Percentiles rank a stretch among this genome's conserved stretches.
These are phyloP conservation scores for Pipa parva DNA, from an alignment of 2,113 vertebrate genomes.

Conservation along the genomic window DNA sequence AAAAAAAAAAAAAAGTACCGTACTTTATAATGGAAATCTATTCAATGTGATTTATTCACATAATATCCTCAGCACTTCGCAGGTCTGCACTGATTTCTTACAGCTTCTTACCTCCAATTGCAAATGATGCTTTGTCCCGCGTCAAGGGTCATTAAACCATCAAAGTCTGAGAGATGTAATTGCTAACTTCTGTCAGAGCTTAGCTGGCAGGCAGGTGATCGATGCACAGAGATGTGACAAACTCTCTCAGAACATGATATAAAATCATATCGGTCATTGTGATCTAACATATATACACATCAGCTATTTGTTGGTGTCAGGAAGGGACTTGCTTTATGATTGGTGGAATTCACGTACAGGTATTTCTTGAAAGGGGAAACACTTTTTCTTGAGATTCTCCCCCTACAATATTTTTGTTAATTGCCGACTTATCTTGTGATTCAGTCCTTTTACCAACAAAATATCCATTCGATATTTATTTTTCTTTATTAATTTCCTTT, in stretches of 20 bases:
- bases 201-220: constrained; percentile 3
- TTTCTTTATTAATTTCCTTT: no score
- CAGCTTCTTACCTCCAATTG: constrained; percentile 12
- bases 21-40: constrained; percentile 1
- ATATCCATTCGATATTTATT: no score
- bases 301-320: no score
- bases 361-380: no score
- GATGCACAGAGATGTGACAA: background rate
- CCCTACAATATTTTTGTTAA: no score
- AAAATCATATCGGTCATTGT: background rate
- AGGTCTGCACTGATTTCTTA: background rate
- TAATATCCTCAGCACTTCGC: constrained; percentile 10
- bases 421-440: no score
- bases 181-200: constrained; percentile 9
- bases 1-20: no score
- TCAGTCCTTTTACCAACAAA: no score
- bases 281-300: constrained; percentile 2
- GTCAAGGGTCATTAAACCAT: constrained; percentile 33
- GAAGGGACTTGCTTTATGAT: no score
- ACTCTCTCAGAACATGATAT: constrained; percentile 1
- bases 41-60: constrained; percentile 23
- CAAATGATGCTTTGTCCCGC: constrained; percentile 28
- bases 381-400: no score
- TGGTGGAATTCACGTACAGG: no score
- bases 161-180: constrained; percentile 38